phyloP scores from a whole-genome alignment of 2,113 vertebrate species.

The Tonatia bakeri region DNA sequence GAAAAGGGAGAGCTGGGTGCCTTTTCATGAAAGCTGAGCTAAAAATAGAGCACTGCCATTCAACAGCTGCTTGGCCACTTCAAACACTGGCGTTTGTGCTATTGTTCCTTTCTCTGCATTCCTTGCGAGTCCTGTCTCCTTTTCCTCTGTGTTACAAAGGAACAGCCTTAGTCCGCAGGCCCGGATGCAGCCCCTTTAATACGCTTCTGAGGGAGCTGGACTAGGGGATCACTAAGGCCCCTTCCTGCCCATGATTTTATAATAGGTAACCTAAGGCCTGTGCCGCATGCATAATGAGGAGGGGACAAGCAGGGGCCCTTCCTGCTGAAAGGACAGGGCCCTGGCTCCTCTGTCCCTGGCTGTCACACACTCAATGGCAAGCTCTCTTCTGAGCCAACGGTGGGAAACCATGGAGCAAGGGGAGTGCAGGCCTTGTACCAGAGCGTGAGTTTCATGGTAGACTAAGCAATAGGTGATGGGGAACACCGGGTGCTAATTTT shows the following conservation, averaged over 20 bases:
- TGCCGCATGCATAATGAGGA: conserved; percentile 23
- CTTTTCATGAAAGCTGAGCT: conserved; percentile 44
- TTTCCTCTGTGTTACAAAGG: conserved; percentile 6
- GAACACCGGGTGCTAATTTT: background rate
- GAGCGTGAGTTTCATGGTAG: background rate
- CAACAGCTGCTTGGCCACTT: background rate
- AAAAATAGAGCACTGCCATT: conserved; percentile 17
- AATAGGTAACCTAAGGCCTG: conserved; percentile 12
- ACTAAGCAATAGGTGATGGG: background rate
- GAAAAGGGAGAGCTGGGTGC: background rate
- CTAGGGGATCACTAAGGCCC: background rate
- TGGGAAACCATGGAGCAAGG: background rate
- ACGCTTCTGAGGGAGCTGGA: background rate
- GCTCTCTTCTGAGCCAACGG: background rate
- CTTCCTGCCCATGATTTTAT: background rate
- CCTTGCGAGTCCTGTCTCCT: background rate
- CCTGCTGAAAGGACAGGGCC: background rate
- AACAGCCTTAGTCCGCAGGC: background rate
- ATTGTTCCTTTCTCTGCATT: conserved; percentile 27
- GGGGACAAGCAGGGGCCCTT: background rate
- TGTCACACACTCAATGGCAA: background rate
- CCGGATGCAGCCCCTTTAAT: background rate
- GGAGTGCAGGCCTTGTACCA: background rate
- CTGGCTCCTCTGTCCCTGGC: background rate
- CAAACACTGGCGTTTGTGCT: background rate